Percentiles rank a stretch among this genome's conserved stretches.
Evolutionary conservation across 2,888 invertebrate genomes (phyloP).

Genomic region (Amorpha juglandis): DNA sequence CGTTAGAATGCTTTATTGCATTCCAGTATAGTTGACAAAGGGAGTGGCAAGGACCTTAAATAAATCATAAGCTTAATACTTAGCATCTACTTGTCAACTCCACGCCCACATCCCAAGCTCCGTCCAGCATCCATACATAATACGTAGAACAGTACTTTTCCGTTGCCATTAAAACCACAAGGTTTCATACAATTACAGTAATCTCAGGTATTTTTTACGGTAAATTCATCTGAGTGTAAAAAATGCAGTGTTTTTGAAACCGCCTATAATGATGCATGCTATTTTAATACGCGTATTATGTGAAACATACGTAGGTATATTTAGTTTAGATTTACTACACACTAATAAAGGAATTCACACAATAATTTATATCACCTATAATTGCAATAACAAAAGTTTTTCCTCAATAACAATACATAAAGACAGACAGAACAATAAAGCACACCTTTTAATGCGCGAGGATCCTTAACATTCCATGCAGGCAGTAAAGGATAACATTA

Average conservation of each 20-base stretch:
- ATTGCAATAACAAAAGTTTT: slow-evolving; percentile 20
- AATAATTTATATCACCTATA: slow-evolving; percentile 18
- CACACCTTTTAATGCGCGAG: too few relatives aligned
- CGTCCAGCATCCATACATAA: background rate
- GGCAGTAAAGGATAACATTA: too few relatives aligned
- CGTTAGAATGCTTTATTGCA: background rate
- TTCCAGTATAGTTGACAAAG: background rate
- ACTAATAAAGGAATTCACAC: background rate
- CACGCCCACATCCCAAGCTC: background rate
- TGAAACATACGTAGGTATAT: background rate
- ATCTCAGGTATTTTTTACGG: slow-evolving; percentile 11
- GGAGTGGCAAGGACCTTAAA: background rate
- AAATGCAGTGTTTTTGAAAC: slow-evolving; percentile 5
- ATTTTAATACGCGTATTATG: slow-evolving; percentile 8
- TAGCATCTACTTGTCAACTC: background rate
- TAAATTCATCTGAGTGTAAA: background rate
- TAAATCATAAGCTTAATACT: background rate
- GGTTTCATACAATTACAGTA: background rate
- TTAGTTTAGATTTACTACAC: background rate
- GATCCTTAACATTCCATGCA: background rate
- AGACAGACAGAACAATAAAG: background rate
- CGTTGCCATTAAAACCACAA: slow-evolving; percentile 6
- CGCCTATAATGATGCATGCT: background rate
- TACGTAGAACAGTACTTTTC: slow-evolving; percentile 6
- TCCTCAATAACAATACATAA: too few relatives aligned